Evolutionary conservation across 2,797 vertebrate genomes (phyloP).

Genomic region (Microctenopoma lineatum): DNA sequence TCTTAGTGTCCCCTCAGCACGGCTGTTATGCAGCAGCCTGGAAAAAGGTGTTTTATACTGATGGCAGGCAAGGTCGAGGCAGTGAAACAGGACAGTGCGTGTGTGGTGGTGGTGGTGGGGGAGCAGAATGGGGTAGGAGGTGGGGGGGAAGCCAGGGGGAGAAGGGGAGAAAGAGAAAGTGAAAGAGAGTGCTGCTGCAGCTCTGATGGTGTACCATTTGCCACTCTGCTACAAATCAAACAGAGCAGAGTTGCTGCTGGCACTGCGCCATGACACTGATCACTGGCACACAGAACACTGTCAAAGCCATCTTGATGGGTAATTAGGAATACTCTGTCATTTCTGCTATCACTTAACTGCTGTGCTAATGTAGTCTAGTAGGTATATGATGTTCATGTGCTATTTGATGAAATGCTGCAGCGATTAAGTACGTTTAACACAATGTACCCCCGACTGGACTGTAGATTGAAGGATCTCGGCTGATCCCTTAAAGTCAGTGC

Average conservation of each 20-base stretch:
- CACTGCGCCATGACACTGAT: constrained; percentile 68
- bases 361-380: constrained; percentile 13
- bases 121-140: not conserved
- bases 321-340: constrained; percentile 78
- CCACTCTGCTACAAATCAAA: constrained; percentile 78
- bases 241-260: constrained; percentile 64
- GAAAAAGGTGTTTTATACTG: constrained; percentile 68
- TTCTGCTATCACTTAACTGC: constrained; percentile 60
- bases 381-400: constrained; percentile 29
- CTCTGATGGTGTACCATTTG: constrained; percentile 52
- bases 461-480: constrained; percentile 34
- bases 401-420: constrained; percentile 25
- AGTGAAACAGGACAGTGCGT: constrained; percentile 57
- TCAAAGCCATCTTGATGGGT: constrained; percentile 79
- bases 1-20: constrained; percentile 38
- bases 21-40: constrained; percentile 53
- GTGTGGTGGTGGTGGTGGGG: not conserved
- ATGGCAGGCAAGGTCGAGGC: constrained; percentile 71
- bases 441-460: constrained; percentile 39
- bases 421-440: constrained; percentile 37
- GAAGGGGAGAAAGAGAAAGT: constrained; percentile 21
- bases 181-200: constrained; percentile 59
- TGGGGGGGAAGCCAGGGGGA: constrained; percentile 2
- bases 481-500: constrained; percentile 58
- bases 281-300: constrained; percentile 75